Evolutionary conservation across 2,797 vertebrate genomes (phyloP).

Genomic region (Pteropus rufus): DNA sequence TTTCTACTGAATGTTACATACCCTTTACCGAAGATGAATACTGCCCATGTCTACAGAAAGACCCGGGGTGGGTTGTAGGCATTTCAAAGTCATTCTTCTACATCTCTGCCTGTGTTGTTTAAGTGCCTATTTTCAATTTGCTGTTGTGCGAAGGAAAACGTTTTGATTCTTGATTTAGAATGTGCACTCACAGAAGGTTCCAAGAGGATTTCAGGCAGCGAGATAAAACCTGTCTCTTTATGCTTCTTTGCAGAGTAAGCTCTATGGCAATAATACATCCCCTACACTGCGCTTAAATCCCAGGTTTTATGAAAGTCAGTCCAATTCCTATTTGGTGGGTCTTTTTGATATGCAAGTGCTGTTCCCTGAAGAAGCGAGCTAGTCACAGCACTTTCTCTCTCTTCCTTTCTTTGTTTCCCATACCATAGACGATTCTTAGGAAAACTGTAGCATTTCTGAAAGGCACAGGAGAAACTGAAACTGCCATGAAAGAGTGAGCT

Average conservation of each 20-base stretch:
- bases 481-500: neutral
- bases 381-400: constrained; percentile 49
- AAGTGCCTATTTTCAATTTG: constrained; percentile 77
- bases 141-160: constrained; percentile 59
- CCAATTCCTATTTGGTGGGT: constrained; percentile 59
- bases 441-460: constrained; percentile 32
- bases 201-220: constrained; percentile 68
- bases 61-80: constrained; percentile 44
- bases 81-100: constrained; percentile 66
- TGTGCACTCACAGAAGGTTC: constrained; percentile 67
- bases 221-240: constrained; percentile 77
- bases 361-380: constrained; percentile 57
- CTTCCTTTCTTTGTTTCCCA: constrained; percentile 69
- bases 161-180: constrained; percentile 80
- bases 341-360: constrained; percentile 70
- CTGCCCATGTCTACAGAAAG: constrained; percentile 56
- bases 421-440: constrained; percentile 31
- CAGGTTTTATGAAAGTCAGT: constrained; percentile 73
- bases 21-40: constrained; percentile 50
- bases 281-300: constrained; percentile 67
- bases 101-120: constrained; percentile 60
- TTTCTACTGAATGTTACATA: constrained; percentile 5
- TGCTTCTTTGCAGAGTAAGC: constrained; percentile 58
- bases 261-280: constrained; percentile 66
- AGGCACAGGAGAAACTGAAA: constrained; percentile 40